Conservation (phyloP, 1,140 invertebrate species). For the Drosophila sulfurigaster region DNA sequence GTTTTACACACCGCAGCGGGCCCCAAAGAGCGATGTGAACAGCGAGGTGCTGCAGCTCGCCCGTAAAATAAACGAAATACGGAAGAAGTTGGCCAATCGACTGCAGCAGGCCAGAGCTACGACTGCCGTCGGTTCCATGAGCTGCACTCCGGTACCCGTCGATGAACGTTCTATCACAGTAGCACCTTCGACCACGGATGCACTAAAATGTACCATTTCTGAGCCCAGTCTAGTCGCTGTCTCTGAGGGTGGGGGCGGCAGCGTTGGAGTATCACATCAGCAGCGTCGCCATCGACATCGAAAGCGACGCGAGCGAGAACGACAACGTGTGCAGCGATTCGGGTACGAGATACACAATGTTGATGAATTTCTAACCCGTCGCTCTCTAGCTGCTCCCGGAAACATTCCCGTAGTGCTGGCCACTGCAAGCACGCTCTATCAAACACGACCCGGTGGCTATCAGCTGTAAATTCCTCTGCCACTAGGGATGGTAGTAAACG, state of each 20-base stretch:
- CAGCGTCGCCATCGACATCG: constrained; percentile 85
- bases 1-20: constrained; percentile 80
- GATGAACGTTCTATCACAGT: too few species aligned
- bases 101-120: constrained; percentile 61
- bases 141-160: not conserved
- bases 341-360: constrained; percentile 91
- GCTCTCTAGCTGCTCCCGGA: constrained; percentile 86
- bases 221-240: constrained; percentile 80
- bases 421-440: constrained; percentile 90
- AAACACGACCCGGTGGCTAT: constrained; percentile 88
- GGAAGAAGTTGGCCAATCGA: constrained; percentile 64
- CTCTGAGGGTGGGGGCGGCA: constrained; percentile 60
- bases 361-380: constrained; percentile 89
- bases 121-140: not conserved
- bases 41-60: constrained; percentile 72
- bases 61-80: constrained; percentile 79
- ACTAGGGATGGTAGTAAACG: constrained; percentile 93
- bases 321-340: constrained; percentile 86
- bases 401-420: constrained; percentile 93
- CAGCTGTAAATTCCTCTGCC: constrained; percentile 90
- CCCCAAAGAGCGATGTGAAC: constrained; percentile 60
- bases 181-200: constrained; percentile 36
- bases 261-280: constrained; percentile 40
- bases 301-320: constrained; percentile 85
- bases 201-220: constrained; percentile 78